Evolutionary conservation across 2,797 vertebrate species (phyloP).

Genomic region (Syngnathus acus): DNA sequence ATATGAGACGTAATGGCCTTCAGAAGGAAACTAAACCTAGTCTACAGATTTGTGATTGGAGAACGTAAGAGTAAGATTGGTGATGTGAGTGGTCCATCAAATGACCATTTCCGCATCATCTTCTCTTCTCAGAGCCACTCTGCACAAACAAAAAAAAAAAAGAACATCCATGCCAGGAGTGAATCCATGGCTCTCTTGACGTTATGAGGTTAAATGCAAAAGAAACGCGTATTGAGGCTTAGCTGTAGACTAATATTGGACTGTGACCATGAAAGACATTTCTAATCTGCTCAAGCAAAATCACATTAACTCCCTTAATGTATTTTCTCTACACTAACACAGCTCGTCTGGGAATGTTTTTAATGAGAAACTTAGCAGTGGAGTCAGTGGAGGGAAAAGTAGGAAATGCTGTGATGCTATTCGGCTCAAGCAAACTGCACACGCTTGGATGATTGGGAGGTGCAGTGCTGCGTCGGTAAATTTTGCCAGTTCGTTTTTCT

Average conservation of each 20-base stretch:
- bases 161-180: slow-evolving; percentile 54
- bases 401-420: slow-evolving; percentile 9
- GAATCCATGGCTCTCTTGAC: slow-evolving; percentile 65
- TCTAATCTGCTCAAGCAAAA: slow-evolving; percentile 74
- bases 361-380: slow-evolving; percentile 49
- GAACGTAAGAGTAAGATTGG: neutral
- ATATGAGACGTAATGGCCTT: no score
- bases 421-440: neutral
- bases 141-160: slow-evolving; percentile 20
- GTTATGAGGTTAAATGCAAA: slow-evolving; percentile 76
- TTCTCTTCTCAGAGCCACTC: slow-evolving; percentile 20
- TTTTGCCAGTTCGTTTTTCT: no score
- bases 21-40: no score
- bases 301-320: slow-evolving; percentile 72
- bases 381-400: slow-evolving; percentile 8
- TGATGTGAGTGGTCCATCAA: slow-evolving; percentile 12
- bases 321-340: slow-evolving; percentile 63
- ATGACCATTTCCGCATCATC: slow-evolving; percentile 21
- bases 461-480: neutral
- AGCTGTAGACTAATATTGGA: slow-evolving; percentile 69
- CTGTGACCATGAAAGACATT: slow-evolving; percentile 74
- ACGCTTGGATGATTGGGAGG: neutral
- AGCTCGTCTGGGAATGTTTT: slow-evolving; percentile 54
- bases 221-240: slow-evolving; percentile 67
- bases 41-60: no score